Evolutionary conservation across 2,797 vertebrate genomes (phyloP).

Genomic region (Chelidonichthys spinosus): DNA sequence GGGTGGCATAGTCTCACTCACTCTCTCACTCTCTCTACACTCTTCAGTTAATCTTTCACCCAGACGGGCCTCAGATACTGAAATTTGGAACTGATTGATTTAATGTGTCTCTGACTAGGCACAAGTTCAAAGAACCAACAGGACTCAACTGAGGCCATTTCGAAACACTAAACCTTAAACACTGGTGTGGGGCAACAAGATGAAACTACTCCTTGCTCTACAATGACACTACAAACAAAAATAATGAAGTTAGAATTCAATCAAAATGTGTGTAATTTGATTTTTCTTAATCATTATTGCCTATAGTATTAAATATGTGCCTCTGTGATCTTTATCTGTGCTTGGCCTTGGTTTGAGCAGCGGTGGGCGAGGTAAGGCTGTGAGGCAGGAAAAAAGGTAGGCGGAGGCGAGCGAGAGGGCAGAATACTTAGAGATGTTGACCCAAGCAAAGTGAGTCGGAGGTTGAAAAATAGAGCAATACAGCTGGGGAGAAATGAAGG

Average conservation of each 20-base stretch:
- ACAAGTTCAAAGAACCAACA: conserved; percentile 36
- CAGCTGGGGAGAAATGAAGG: conserved; percentile 75
- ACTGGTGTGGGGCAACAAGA: not conserved
- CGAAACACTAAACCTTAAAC: not conserved
- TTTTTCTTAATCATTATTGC: no score
- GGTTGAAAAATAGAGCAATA: conserved; percentile 82
- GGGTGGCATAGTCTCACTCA: not conserved
- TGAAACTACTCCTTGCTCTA: not conserved
- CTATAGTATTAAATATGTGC: not conserved
- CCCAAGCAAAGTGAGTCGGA: conserved; percentile 71
- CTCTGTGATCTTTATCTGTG: conserved; percentile 4
- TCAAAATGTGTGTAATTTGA: not conserved
- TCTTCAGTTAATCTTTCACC: not conserved
- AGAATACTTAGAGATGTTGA: conserved; percentile 63
- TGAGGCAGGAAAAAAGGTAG: not conserved
- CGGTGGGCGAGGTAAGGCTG: conserved; percentile 11
- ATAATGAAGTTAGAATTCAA: not conserved
- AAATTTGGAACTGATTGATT: not conserved
- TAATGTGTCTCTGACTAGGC: conserved; percentile 18
- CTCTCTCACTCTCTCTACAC: not conserved
- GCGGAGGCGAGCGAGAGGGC: conserved; percentile 30
- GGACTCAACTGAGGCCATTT: conserved; percentile 8
- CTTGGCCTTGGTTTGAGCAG: conserved; percentile 21
- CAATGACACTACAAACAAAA: not conserved
- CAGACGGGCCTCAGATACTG: not conserved